These are phyloP conservation scores for Cryptomyrus ogoouensis DNA, from an alignment of 2,113 vertebrate genomes.

Conservation along the genomic window DNA sequence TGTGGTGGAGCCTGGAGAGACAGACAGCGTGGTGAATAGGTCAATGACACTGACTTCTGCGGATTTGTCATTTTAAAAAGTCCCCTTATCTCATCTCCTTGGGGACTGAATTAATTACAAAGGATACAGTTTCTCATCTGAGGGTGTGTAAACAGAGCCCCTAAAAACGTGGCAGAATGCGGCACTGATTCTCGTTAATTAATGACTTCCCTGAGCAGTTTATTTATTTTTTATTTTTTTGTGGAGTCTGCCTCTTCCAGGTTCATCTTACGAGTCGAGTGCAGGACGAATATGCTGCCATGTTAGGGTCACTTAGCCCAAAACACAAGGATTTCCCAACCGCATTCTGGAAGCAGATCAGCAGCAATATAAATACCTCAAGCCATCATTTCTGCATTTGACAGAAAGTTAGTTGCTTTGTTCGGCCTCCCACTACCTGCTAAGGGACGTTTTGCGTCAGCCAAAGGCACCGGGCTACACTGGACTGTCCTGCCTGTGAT, in stretches of 20 bases:
- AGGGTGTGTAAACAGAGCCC: constrained; percentile 4
- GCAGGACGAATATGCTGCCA: background rate
- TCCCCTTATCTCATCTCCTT: background rate
- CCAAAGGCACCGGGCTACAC: background rate
- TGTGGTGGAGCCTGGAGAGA: background rate
- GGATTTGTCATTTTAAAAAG: constrained; percentile 17
- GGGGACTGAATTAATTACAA: constrained; percentile 19
- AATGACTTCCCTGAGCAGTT: background rate
- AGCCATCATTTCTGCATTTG: background rate
- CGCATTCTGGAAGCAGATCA: background rate
- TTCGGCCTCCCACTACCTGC: background rate
- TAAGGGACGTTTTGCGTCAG: background rate
- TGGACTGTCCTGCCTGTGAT: background rate
- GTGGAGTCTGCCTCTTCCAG: background rate
- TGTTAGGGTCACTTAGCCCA: background rate
- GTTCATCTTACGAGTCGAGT: background rate
- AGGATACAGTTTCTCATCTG: constrained; percentile 22
- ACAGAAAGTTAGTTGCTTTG: background rate
- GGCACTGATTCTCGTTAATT: background rate
- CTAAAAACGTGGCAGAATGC: background rate
- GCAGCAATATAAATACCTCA: background rate
- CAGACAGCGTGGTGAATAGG: background rate
- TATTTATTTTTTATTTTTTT: background rate
- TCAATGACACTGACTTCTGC: constrained; percentile 1
- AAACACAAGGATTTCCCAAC: background rate